Conservation (phyloP, 2,797 vertebrate species). For the Syngnathus rostellatus region DNA sequence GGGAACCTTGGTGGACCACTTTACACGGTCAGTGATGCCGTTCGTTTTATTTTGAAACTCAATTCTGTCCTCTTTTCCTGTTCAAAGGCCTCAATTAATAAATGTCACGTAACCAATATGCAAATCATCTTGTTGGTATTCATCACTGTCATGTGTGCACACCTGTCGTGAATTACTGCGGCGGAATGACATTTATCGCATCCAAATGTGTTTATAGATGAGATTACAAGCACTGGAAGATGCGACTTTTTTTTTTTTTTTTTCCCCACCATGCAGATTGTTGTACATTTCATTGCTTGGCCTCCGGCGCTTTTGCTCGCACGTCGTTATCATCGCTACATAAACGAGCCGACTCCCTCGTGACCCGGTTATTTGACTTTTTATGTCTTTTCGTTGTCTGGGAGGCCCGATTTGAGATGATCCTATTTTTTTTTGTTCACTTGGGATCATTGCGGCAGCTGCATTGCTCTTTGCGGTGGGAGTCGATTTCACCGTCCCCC, state of each 20-base stretch:
- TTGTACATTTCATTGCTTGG: neutral
- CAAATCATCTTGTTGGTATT: conserved; percentile 41
- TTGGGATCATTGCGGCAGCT: conserved; percentile 38
- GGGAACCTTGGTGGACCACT: conserved; percentile 74
- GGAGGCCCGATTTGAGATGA: conserved; percentile 8
- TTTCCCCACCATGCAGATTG: too few relatives aligned
- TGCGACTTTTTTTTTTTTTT: neutral
- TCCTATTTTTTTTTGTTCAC: conserved; percentile 16
- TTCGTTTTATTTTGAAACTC: neutral
- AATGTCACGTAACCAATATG: conserved; percentile 29
- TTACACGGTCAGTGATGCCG: conserved; percentile 65
- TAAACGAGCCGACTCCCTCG: conserved; percentile 4
- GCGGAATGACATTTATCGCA: conserved; percentile 36
- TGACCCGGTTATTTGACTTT: conserved; percentile 6
- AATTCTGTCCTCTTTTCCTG: neutral
- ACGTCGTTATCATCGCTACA: neutral
- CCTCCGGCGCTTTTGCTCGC: neutral
- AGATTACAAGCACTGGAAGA: conserved; percentile 32
- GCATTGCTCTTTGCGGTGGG: conserved; percentile 23
- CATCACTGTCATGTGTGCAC: conserved; percentile 36
- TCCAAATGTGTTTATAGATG: conserved; percentile 36
- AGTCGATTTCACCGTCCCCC: conserved; percentile 17
- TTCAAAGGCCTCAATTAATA: neutral
- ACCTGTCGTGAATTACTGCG: conserved; percentile 26
- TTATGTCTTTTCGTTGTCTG: conserved; percentile 1